phyloP scores from a whole-genome alignment of 2,888 invertebrate genomes.

The Lochmaea crataegi region DNA sequence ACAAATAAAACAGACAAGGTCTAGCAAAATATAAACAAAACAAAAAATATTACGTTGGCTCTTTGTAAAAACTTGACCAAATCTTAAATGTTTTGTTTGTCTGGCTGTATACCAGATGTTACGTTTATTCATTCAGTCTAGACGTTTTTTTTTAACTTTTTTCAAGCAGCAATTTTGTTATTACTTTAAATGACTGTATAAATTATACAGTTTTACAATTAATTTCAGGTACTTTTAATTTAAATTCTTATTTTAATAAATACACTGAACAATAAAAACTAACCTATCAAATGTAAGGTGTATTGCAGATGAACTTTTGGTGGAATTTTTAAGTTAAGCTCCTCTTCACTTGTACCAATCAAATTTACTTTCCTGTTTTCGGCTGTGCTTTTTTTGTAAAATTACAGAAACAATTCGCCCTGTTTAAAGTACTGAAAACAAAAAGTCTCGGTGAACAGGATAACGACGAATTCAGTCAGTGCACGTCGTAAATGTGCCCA shows the following conservation, averaged over 20 bases:
- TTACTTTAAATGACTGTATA: too few species aligned
- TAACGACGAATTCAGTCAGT: slow-evolving; percentile 43
- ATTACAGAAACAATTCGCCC: slow-evolving; percentile 26
- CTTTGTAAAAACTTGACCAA: slow-evolving; percentile 18
- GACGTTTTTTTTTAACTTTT: not conserved
- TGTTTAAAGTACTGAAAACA: slow-evolving; percentile 31
- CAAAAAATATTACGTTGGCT: not conserved
- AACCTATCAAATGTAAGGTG: not conserved
- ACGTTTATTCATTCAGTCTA: not conserved
- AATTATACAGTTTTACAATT: too few species aligned
- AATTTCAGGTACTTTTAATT: too few species aligned
- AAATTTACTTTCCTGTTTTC: slow-evolving; percentile 1
- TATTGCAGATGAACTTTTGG: not conserved
- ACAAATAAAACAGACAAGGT: slow-evolving; percentile 26
- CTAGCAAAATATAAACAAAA: slow-evolving; percentile 22
- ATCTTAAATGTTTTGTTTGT: slow-evolving; percentile 6
- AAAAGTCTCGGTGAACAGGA: slow-evolving; percentile 34
- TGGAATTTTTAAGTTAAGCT: not conserved
- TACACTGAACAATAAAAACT: not conserved
- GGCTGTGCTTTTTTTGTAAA: slow-evolving; percentile 19
- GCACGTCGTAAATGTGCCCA: slow-evolving; percentile 51
- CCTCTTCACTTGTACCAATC: not conserved
- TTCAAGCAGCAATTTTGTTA: not conserved
- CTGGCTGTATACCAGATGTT: slow-evolving; percentile 16
- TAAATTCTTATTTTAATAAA: too few species aligned